Base-by-base conservation (phyloP, 2,113 vertebrate species). In the Lepidothrix coronata region DNA sequence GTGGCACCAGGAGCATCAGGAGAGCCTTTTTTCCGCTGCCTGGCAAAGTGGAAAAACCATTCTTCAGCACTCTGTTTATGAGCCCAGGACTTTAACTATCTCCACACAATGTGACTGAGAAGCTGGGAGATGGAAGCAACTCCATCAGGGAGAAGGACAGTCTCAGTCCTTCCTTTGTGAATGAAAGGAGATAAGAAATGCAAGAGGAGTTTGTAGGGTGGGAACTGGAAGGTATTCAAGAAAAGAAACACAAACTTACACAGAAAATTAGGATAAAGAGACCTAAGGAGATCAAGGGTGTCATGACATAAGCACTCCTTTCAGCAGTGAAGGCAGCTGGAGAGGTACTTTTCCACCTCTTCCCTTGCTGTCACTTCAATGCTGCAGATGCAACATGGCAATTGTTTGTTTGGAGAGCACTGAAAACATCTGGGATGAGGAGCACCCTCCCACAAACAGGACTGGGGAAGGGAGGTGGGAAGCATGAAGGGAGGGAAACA, bases 11-110 rank as follows among this genome's bases (percentile, higher is more conserved):
- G 95, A 96, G 82, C 12, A 0, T 24, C 82, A 85, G 77, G 76
- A 80, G 81, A 95, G 89, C 63, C 72, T 96, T 83, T 96, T 65
- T 54, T 30, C 87, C 0, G 87, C 94, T 96, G 94, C 87, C 82
- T 94, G 92, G 95, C 93, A 96, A 90, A 96, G 78, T 65, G 91
- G 87, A 89, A 96, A 95, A 94, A 85, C 57, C 59, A 68, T 94
- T 73, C 89, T 57, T 94, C 81, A 85, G 49, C 46, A 15, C 20
- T 0, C 54, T 96, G 87, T 89, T 91, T 91, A 24, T 76, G 62
- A 77, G 46, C 10, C 33, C 0, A 0, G 12, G 35, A 80, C 39
- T 24, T 75, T 67, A 14, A 71, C 51, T 76, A 39, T 31, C 63
- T 86, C 88, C 16, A 6, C 67, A 11, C 35, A 10, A 12, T 2